These are phyloP conservation scores for Mizuhopecten yessoensis DNA, from an alignment of 1,140 invertebrate species.

Conservation along the genomic window DNA sequence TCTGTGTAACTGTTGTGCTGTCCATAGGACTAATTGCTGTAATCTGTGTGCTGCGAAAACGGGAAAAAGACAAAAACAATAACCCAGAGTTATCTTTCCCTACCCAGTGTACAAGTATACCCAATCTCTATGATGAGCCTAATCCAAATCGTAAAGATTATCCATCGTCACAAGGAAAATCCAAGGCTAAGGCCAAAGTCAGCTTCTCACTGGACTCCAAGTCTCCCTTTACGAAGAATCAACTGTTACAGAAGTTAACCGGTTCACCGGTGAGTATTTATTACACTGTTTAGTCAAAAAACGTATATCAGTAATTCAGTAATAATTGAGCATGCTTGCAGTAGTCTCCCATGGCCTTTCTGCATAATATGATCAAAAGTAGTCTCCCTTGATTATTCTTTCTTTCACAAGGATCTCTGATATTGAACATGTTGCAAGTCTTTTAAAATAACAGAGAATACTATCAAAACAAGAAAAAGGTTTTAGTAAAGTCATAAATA, in stretches of 20 bases:
- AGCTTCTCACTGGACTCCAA: conserved; percentile 32
- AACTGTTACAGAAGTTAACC: conserved; percentile 58
- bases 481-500: too few relatives aligned
- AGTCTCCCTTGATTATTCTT: not conserved
- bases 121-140: conserved; percentile 46
- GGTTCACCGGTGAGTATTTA: conserved; percentile 54
- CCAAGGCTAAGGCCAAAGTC: conserved; percentile 44
- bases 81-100: conserved; percentile 29
- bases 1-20: conserved; percentile 60
- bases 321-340: not conserved
- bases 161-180: conserved; percentile 43
- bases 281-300: not conserved
- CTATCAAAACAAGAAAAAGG: too few relatives aligned
- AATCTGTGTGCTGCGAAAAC: conserved; percentile 53
- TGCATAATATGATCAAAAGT: too few relatives aligned
- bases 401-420: too few relatives aligned
- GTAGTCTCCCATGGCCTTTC: not conserved
- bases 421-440: too few relatives aligned
- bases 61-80: conserved; percentile 49
- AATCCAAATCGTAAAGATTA: too few relatives aligned
- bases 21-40: conserved; percentile 57
- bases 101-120: not conserved
- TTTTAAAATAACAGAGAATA: too few relatives aligned
- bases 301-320: too few relatives aligned
- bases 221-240: conserved; percentile 55